Evolutionary conservation across 2,888 invertebrate species (phyloP).

Genomic region (Ophion ventricosus): DNA sequence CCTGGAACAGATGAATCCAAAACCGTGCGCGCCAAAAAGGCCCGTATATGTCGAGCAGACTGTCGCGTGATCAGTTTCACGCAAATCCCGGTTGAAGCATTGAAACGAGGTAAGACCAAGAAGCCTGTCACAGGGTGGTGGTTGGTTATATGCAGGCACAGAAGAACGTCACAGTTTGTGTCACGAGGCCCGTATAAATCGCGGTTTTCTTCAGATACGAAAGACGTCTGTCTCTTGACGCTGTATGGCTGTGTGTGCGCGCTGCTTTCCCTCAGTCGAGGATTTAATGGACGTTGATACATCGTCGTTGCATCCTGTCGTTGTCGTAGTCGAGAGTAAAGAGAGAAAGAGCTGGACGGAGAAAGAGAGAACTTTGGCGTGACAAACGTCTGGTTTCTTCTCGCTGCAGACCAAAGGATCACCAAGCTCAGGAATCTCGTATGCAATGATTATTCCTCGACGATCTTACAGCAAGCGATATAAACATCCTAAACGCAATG

Average conservation of each 20-base stretch:
- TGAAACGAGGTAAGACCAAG: slow-evolving; percentile 32
- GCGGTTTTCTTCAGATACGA: slow-evolving; percentile 36
- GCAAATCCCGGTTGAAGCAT: slow-evolving; percentile 60
- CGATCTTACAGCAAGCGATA: not conserved
- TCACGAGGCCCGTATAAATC: slow-evolving; percentile 69
- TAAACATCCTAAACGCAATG: slow-evolving; percentile 14
- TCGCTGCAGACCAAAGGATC: slow-evolving; percentile 37
- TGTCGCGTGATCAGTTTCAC: slow-evolving; percentile 59
- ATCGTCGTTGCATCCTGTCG: slow-evolving; percentile 73
- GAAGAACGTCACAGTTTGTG: slow-evolving; percentile 51
- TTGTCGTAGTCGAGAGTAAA: slow-evolving; percentile 24
- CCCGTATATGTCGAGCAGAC: slow-evolving; percentile 49
- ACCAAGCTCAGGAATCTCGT: slow-evolving; percentile 38
- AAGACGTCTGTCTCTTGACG: slow-evolving; percentile 36
- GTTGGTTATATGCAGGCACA: slow-evolving; percentile 48
- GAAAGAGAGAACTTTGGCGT: slow-evolving; percentile 64
- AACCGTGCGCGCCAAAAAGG: slow-evolving; percentile 32
- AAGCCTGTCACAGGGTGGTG: slow-evolving; percentile 56
- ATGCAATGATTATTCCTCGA: slow-evolving; percentile 29
- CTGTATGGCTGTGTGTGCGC: not conserved
- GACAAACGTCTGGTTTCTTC: slow-evolving; percentile 77
- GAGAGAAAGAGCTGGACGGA: not conserved
- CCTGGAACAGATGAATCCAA: slow-evolving; percentile 36
- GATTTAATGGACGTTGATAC: slow-evolving; percentile 80
- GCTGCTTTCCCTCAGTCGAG: slow-evolving; percentile 56